Evolutionary conservation across 2,797 vertebrate species (phyloP), one percentile per base, ranked within the genome.

Genomic region (Trematomus bernacchii): DNA sequence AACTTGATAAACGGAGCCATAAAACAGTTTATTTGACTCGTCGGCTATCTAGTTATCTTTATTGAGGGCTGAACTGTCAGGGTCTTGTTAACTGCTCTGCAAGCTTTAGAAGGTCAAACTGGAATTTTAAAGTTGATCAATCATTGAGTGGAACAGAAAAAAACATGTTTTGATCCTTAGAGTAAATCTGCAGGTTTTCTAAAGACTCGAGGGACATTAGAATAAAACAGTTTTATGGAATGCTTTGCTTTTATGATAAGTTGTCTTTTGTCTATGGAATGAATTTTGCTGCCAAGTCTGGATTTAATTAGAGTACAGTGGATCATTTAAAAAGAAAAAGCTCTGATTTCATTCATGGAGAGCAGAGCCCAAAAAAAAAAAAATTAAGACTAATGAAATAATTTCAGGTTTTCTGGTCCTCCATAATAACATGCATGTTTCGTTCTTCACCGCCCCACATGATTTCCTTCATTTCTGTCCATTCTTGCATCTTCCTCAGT

Each of bases 341-440:
- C 46, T 54, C n/a, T 2, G 21, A 43, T 54, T 64, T 47, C 48
- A 42, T 64, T 46, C 10, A 51, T 30, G 16, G 46, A 43, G 18
- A 52, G 37, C 1, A 30, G 12, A 68, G 46, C 10, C 33, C 43
- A n/a, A 67, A 71, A 52, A 43, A 16, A 21, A 76, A 60, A 76
- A 63, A 37, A 71, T 40, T 57, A 73, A 71, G 53, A 71, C 37
- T 51, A 44, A 57, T 58, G 59, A 79, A 43, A 65, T 18, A 46
- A n/a, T 4, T n/a, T 47, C n/a, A 3, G 30, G 58, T 72, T 30
- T 64, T 66, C 71, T 76, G 85, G 67, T 85, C 79, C 76, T 80
- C 72, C 69, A 66, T 71, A 59, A 74, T 88, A 75, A 77, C 86
- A 84, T 85, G 73, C 60, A 68, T 15, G 19, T 70, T 68, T 52